Evolutionary conservation across 2,797 vertebrate species (phyloP), one percentile per base, ranked within the genome.

Genomic region (Lithobates pipiens): DNA sequence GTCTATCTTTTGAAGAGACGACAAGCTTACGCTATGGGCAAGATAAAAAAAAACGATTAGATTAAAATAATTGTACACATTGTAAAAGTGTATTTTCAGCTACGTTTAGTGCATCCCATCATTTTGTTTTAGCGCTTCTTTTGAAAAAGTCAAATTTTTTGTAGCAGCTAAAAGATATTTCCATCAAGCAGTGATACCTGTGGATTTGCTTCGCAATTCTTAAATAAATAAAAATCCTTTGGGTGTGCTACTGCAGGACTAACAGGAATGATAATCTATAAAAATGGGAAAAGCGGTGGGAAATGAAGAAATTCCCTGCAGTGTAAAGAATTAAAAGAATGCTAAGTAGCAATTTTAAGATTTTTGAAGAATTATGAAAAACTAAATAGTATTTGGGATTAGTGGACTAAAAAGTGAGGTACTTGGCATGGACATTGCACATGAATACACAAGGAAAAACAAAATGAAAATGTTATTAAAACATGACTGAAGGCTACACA

Each of bases 151-250:
- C 42, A n/a, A 27, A 9, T 27, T 34, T 34, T 29, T 10, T 21
- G 32, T 32, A 36, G 67, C 71, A 71, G 44, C 69, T 46, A 27
- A 70, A 80, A 54, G 68, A 54, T 46, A 34, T 16, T 42, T 80
- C 29, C 61, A n/a, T 83, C 65, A 69, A 76, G 42, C 44, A 70
- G 36, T 67, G 50, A 72, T 84, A 61, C 65, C 32, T 70, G n/a
- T 71, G 71, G 76, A 72, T 84, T 78, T 77, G 25, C 16, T 44
- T n/a, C 65, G 39, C 57, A 72, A 73, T 69, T 84, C 69, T 76
- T 80, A 76, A 75, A 85, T 85, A 85, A 80, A 75, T 80, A 69
- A 80, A 85, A 80, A 75, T 85, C 77, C 77, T 76, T 65, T n/a
- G 46, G 65, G 73, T 46, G 27, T 81, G 44, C 63, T 76, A 61